Conservation (phyloP, 2,113 vertebrate genomes). For the Talpa occidentalis region DNA sequence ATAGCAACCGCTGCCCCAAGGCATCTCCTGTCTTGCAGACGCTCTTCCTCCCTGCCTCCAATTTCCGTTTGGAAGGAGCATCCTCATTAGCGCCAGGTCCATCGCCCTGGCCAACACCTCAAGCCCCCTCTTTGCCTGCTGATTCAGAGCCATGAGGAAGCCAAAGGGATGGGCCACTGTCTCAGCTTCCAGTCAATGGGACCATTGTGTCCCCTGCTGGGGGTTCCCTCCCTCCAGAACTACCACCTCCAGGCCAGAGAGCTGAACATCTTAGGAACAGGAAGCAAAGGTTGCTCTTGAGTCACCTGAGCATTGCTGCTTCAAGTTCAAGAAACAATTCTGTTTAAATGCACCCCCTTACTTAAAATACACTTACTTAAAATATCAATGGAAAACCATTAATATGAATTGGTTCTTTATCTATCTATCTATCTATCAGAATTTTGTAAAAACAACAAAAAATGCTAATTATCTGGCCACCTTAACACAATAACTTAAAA, state of each 20-base stretch:
- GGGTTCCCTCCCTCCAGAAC: no score
- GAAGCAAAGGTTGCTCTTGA: no score
- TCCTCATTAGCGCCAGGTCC: not conserved
- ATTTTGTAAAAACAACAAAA: constrained; percentile 4
- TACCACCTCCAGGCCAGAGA: no score
- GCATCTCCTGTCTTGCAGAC: not conserved
- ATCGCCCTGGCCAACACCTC: not conserved
- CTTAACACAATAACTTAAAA: not conserved
- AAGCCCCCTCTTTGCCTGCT: not conserved
- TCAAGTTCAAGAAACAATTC: no score
- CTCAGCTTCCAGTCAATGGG: no score
- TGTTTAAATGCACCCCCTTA: no score
- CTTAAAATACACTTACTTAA: no score
- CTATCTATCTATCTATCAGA: not conserved
- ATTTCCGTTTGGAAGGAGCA: not conserved
- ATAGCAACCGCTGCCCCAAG: not conserved
- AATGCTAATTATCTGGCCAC: not conserved
- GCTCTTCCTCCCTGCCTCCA: not conserved
- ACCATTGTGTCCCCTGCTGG: no score
- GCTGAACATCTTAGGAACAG: no score
- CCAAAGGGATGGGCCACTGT: no score
- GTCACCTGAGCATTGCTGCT: no score
- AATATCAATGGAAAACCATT: no score
- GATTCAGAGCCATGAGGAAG: not conserved
- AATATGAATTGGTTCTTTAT: not conserved